A percentile compares a stretch with the other conserved stretches of the same genome.
phyloP scores from a whole-genome alignment of 2,888 invertebrate species.

The Stenolophus ochropezus region DNA sequence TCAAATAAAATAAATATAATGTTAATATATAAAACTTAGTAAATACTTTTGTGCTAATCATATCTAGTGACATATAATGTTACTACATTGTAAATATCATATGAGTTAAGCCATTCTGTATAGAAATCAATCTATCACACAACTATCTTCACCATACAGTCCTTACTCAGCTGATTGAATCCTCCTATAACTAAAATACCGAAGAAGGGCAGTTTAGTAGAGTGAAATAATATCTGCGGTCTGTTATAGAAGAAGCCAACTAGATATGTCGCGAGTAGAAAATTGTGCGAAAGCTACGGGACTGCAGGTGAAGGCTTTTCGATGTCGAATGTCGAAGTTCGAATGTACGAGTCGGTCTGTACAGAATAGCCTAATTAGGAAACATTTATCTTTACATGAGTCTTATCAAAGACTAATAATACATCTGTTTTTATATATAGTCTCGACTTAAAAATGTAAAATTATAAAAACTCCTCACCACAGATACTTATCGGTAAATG shows the following conservation, averaged over 20 bases:
- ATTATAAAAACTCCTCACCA: conserved; percentile 66
- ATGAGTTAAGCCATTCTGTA: conserved; percentile 55
- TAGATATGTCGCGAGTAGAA: conserved; percentile 32
- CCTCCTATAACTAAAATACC: background rate
- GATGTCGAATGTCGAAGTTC: conserved; percentile 28
- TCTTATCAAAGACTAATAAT: conserved; percentile 57
- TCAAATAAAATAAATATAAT: conserved; percentile 58
- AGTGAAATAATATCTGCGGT: conserved; percentile 14
- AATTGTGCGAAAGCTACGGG: conserved; percentile 36
- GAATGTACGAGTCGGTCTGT: conserved; percentile 35
- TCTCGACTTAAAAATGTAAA: conserved; percentile 64
- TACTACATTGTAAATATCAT: conserved; percentile 50
- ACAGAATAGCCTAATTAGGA: conserved; percentile 56
- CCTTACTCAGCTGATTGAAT: background rate
- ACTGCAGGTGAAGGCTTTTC: background rate
- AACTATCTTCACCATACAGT: background rate
- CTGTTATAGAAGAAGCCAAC: conserved; percentile 4
- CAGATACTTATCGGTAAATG: conserved; percentile 63
- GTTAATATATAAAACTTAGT: conserved; percentile 57
- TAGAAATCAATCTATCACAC: conserved; percentile 14
- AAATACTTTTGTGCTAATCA: conserved; percentile 59
- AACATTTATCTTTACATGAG: conserved; percentile 58
- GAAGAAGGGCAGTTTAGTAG: conserved; percentile 21
- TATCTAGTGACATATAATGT: conserved; percentile 59
- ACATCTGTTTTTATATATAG: conserved; percentile 59